Conservation (phyloP, 35 echinoderm and acorn worm genomes). For the Patiria miniata region DNA sequence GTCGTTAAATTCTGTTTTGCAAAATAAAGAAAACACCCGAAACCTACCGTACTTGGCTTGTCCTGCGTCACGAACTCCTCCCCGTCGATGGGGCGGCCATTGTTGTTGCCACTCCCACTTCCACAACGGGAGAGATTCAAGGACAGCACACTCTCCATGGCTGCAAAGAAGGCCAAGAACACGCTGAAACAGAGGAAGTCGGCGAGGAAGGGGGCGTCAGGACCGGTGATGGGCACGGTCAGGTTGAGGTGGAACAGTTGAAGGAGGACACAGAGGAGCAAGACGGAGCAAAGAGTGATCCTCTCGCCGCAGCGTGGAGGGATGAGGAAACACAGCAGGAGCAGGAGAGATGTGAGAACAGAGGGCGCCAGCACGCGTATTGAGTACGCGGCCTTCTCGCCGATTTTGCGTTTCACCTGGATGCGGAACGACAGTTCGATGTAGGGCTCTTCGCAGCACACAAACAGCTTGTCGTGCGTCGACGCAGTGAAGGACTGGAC, state of each 20-base stretch:
- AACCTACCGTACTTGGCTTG: no score
- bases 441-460: not conserved
- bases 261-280: not conserved
- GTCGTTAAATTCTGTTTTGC: no score
- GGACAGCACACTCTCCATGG: not conserved
- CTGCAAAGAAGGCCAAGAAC: not conserved
- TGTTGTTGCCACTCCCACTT: not conserved
- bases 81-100: not conserved
- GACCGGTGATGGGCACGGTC: not conserved
- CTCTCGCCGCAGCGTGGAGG: not conserved
- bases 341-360: not conserved
- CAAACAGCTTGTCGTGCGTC: not conserved
- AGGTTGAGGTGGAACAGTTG: not conserved
- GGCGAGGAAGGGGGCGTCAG: not conserved
- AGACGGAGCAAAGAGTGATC: not conserved
- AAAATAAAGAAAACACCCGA: no score
- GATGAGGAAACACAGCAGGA: conserved; percentile 12
- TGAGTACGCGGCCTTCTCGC: not conserved
- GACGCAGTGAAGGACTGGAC: not conserved
- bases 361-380: not conserved
- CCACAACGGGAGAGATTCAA: not conserved
- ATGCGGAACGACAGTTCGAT: not conserved
- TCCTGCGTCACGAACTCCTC: no score
- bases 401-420: not conserved
- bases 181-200: conserved; percentile 15